Evolutionary conservation across 37 sponge, comb jelly and placozoan species (phyloP), one percentile per base, ranked within the genome.

Genomic region (Spongilla lacustris): DNA sequence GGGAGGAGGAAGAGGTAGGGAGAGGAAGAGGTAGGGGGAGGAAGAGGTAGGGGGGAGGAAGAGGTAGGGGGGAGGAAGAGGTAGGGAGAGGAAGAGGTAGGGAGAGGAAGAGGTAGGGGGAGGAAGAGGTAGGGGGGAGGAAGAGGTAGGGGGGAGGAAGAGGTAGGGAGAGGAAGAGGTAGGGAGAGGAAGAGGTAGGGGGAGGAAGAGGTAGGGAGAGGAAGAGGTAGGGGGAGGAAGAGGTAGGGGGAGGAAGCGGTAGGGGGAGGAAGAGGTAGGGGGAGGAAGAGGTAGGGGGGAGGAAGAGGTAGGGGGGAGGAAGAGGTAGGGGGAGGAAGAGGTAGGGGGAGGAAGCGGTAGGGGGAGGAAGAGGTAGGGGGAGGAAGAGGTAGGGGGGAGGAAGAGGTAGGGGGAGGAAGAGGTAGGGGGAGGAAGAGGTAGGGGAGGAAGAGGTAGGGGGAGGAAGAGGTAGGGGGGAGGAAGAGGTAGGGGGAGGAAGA

Each of bases 291-390:
- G 46, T 4, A 46, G 46, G 46, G 8, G 46, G 46, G 46, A 46
- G 46, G 46, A 3, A 73, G 27, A 2, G 73, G 19, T 21, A 28
- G 19, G 2, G 3, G 33, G 30, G 19, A 0, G 33, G 46, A 46
- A 8, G 46, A 46, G 46, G 46, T n/a, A n/a, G 46, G 8, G 46
- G 46, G 46, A 32, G 19, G 73, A 73, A 46, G 46, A 8, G 46
- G 87, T 97, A 94, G 17, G 99, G 96, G 28, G 97, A 93, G 17
- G 97, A 85, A 49, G 99, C 85, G 72, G 96, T 97, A 8, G 46
- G 46, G 8, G 4, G 46, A 8, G 46, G 46, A 46, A 46, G 46
- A 46, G 46, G 46, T 46, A 46, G 75, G 8, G 76, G 17, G 21
- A 68, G 4, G 38, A 75, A 21, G 29, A 33, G 46, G 72, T 35